These are phyloP conservation scores for Colletes latitarsis DNA, from an alignment of 1,140 invertebrate genomes.

Conservation along the genomic window DNA sequence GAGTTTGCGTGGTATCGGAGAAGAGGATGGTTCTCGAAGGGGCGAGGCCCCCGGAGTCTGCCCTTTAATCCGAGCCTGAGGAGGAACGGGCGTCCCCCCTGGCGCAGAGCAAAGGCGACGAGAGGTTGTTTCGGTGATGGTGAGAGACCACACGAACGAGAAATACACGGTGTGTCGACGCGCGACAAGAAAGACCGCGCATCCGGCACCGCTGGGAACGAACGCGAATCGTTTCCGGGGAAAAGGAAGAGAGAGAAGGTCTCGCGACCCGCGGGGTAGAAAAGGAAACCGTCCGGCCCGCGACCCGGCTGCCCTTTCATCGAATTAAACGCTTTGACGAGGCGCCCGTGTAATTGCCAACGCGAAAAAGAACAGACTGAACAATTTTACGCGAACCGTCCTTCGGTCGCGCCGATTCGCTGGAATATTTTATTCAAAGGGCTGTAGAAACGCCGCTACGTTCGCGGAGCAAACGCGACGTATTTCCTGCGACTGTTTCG, in stretches of 20 bases:
- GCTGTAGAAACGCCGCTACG: not conserved
- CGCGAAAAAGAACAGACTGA: not conserved
- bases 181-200: slow-evolving; percentile 16
- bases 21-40: too few species aligned
- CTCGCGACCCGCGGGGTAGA: not conserved
- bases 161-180: slow-evolving; percentile 1
- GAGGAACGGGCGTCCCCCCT: not conserved
- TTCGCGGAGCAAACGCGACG: not conserved
- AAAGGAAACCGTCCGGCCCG: slow-evolving; percentile 7
- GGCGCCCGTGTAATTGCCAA: slow-evolving; percentile 13
- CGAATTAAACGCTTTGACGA: slow-evolving; percentile 22
- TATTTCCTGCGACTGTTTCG: not conserved
- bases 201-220: slow-evolving; percentile 30
- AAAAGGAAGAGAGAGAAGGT: not conserved
- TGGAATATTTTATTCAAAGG: slow-evolving; percentile 26
- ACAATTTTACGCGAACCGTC: slow-evolving; percentile 6
- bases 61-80: not conserved
- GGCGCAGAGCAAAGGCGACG: not conserved
- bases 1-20: too few species aligned
- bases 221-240: not conserved
- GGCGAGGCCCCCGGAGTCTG: too few species aligned
- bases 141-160: not conserved
- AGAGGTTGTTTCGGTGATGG: not conserved
- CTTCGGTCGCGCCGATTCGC: not conserved
- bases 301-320: slow-evolving; percentile 17